Evolutionary conservation across 2,113 vertebrate genomes (phyloP).

Genomic region (Elachura formosa): DNA sequence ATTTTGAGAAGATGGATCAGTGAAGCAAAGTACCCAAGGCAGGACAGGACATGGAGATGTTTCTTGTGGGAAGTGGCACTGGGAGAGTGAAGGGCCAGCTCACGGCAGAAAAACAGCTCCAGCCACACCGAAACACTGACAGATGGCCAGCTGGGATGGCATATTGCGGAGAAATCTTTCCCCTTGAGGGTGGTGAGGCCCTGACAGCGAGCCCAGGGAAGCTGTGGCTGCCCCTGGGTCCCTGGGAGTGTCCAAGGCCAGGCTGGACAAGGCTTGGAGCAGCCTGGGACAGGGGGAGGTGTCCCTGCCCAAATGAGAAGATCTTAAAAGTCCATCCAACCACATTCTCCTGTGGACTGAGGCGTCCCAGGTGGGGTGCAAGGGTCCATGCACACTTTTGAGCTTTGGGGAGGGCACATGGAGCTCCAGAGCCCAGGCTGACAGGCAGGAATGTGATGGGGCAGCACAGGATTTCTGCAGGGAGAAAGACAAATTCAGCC

Average conservation of each 20-base stretch:
- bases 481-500: neutral
- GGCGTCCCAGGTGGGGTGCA: neutral
- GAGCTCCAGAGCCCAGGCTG: neutral
- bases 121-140: neutral
- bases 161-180: neutral
- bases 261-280: fast-evolving
- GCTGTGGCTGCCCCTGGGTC: neutral
- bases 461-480: fast-evolving
- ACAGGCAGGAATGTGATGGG: neutral
- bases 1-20: neutral
- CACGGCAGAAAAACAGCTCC: neutral
- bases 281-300: fast-evolving
- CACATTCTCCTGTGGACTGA: fast-evolving
- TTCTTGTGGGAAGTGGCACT: fast-evolving
- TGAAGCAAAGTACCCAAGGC: fast-evolving
- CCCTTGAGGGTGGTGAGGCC: neutral
- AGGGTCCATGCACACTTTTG: fast-evolving
- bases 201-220: neutral
- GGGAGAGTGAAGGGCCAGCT: neutral
- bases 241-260: neutral
- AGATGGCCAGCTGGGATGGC: neutral
- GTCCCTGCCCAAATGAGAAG: neutral
- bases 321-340: neutral
- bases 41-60: neutral
- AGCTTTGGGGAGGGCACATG: neutral